Evolutionary conservation across 92 coral and sea anemone species (phyloP), one percentile per base, ranked within the genome.

Genomic region (Actinostola sp.): DNA sequence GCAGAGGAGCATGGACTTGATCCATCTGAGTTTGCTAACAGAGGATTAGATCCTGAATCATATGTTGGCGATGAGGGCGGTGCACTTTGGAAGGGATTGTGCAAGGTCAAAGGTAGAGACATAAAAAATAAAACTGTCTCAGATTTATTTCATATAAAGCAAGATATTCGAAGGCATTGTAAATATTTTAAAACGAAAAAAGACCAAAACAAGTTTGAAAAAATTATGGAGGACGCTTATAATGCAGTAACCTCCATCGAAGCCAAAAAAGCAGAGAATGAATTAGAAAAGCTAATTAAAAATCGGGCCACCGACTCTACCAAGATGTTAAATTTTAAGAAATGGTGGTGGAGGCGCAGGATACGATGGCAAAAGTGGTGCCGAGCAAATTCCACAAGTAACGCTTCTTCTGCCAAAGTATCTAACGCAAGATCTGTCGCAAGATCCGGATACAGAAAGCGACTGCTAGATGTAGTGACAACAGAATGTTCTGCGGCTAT

Each of bases 31-130:
- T 56, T 16, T 35, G 25, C 1, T 8, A 78, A 48, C 17, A 62
- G 66, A 46, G 90, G 90, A 29, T 29, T 80, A 35, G 82, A 85
- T 52, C 63, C 91, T 13, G 45, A 67, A 45, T 17, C 83, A 2
- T 86, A 86, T 53, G 79, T 86, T 17, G 86, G 83, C 17, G 86
- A 86, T 29, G 70, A 86, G 39, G 90, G 90, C 28, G 90, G 86
- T 19, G 86, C 73, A 14, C 64, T 80, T 17, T 74, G 83, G 86
- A 60, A 61, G n/a, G 87, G 87, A 2, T 69, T 74, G 29, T 79
- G 80, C 34, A 29, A 33, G 45, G 79, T 61, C 9, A 86, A 86
- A 50, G 87, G 86, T 29, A 26, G 26, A 1, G 38, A 26, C 16
- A 67, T 81, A 15, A 86, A 86, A 61, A 48, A 70, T 46, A 80